These are phyloP conservation scores for Microtus oregoni DNA, from an alignment of 2,113 vertebrate species.

Conservation along the genomic window DNA sequence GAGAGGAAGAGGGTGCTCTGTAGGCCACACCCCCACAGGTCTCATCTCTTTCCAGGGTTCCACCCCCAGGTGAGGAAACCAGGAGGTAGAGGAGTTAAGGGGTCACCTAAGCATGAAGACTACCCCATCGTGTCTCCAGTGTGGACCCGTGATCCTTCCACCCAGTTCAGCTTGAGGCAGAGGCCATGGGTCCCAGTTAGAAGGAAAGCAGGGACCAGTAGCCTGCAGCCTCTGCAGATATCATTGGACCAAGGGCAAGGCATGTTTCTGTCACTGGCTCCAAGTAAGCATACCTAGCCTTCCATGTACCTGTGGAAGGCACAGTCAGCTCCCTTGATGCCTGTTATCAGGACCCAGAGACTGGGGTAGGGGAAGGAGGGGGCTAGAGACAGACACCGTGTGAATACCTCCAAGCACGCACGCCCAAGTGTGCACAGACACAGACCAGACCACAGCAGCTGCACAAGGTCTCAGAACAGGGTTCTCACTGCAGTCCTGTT, in stretches of 20 bases:
- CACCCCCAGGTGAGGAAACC: not conserved
- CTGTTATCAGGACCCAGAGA: not conserved
- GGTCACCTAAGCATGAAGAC: not conserved
- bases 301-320: not conserved
- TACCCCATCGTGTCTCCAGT: too few relatives aligned
- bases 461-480: not conserved
- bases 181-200: not conserved
- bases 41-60: fast-evolving
- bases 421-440: not conserved
- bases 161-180: not conserved
- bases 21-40: fast-evolving
- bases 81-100: not conserved
- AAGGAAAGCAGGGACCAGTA: not conserved
- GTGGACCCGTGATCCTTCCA: too few relatives aligned
- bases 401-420: too few relatives aligned
- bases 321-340: not conserved
- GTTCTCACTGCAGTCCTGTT: not conserved
- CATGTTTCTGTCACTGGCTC: not conserved
- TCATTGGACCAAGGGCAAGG: not conserved
- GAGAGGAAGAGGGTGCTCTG: fast-evolving
- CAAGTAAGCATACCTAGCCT: not conserved
- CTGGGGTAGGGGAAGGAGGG: not conserved
- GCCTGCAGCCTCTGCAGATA: not conserved
- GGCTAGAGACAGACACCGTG: fast-evolving
- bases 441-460: not conserved